Base-by-base conservation (phyloP, 2,113 vertebrate species). In the Ascaphus truei region DNA sequence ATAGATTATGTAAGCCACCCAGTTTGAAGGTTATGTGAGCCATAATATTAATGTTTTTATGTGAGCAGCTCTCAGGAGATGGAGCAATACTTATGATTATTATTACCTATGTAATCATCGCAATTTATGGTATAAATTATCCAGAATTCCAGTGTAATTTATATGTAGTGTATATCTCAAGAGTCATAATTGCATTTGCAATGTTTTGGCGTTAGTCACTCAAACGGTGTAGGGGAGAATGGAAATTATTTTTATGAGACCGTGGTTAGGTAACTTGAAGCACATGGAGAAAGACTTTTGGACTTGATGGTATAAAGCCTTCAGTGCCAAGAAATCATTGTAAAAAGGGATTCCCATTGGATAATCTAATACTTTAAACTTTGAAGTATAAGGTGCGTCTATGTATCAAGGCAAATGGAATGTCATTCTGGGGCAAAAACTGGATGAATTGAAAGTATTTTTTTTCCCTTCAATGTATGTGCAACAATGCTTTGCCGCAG, bases 61-160 rank as follows among this genome's bases (percentile, higher is more conserved):
- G 50, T 55, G 52, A 36, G 50, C 26, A 41, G 63, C n/a, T 53
- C 48, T 48, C 25, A 13, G 33, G 30, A 51, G 30, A 64, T 15
- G 20, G 25, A 27, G 27, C 12, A 12, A 43, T 55, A 66, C 53
- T 66, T 66, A 63, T 6, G 48, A 37, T 45, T 51, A 25, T 63
- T 63, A 55, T 66, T 66, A 66, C 53, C 48, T 55, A 66, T 66
- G 50, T 20, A 66, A 66, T 66, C 50, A 66, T 66, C 30, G 63
- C 43, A 26, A 20, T 53, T 39, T 66, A 41, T 56, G 63, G 48
- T 55, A 56, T 31, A 56, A 22, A 56, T 66, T 66, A 66, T 52
- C 63, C 25, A 31, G 50, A 66, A 39, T 66, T 31, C 37, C 50
- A 41, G 50, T 22, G 63, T 55, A 37, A 37, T 55, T 52, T 55